Percentiles rank a stretch among this genome's conserved stretches.
These are phyloP conservation scores for Mesorhabditis spiculigera DNA, from an alignment of 2,888 invertebrate genomes.

Conservation along the genomic window DNA sequence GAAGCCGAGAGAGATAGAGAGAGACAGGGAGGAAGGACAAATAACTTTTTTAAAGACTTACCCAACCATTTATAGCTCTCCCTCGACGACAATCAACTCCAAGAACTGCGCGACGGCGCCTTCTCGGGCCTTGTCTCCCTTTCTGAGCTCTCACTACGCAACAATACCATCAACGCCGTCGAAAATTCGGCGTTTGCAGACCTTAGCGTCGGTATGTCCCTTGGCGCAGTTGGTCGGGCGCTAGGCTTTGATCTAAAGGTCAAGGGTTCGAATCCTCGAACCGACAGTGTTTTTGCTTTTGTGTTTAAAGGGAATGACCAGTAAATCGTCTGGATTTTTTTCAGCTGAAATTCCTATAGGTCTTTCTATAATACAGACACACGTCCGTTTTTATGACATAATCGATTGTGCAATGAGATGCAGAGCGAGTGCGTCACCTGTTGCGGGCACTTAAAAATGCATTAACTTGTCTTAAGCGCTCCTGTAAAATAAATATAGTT, in stretches of 20 bases:
- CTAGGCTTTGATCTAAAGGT: too few species aligned
- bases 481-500: too few species aligned
- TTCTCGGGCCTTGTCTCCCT: constrained; percentile 28
- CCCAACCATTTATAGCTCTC: constrained; percentile 28
- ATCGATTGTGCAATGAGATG: too few species aligned
- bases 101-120: constrained; percentile 16
- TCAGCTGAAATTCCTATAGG: too few species aligned
- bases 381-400: too few species aligned
- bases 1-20: not conserved
- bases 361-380: too few species aligned
- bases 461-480: not conserved
- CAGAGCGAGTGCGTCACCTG: too few species aligned
- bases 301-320: too few species aligned
- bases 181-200: constrained; percentile 33
- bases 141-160: constrained; percentile 19
- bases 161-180: constrained; percentile 30
- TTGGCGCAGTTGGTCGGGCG: too few species aligned
- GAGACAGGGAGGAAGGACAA: not conserved
- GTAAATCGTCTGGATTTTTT: too few species aligned
- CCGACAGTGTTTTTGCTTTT: too few species aligned
- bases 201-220: not conserved
- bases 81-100: constrained; percentile 27
- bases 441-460: not conserved
- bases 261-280: too few species aligned
- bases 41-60: not conserved